These are phyloP conservation scores for Australoheros facetus DNA, from an alignment of 2,797 vertebrate species.

Conservation along the genomic window DNA sequence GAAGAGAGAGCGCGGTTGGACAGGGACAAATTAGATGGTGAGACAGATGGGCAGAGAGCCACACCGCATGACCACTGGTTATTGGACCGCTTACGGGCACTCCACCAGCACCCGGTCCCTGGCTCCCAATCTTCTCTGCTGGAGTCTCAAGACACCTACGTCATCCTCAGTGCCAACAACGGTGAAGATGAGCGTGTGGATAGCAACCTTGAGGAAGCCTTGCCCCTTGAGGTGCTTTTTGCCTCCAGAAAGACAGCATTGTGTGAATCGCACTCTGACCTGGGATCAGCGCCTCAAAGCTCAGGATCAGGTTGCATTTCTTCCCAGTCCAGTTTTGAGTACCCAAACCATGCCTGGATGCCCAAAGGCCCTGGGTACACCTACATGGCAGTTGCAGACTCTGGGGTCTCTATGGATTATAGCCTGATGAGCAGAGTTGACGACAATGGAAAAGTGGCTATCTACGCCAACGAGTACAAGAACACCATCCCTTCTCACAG, in stretches of 20 bases:
- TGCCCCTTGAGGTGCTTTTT: constrained; percentile 76
- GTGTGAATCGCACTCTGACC: constrained; percentile 75
- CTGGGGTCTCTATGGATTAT: constrained; percentile 87
- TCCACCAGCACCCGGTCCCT: constrained; percentile 60
- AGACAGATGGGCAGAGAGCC: constrained; percentile 40
- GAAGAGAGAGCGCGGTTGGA: constrained; percentile 12
- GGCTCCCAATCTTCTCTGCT: constrained; percentile 64
- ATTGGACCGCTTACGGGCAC: constrained; percentile 68
- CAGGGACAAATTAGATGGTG: not conserved
- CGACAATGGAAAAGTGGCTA: constrained; percentile 59
- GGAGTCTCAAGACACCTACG: constrained; percentile 82
- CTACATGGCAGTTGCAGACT: constrained; percentile 88
- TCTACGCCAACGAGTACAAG: constrained; percentile 83
- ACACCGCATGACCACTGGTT: constrained; percentile 65
- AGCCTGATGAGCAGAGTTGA: constrained; percentile 78
- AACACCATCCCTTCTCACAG: constrained; percentile 72
- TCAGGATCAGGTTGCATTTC: constrained; percentile 72
- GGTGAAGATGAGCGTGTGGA: constrained; percentile 37
- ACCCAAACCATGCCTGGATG: constrained; percentile 74
- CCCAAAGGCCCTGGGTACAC: constrained; percentile 78
- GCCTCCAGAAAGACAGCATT: constrained; percentile 49
- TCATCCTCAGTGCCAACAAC: constrained; percentile 72
- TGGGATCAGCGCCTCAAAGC: constrained; percentile 72
- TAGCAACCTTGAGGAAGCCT: constrained; percentile 66
- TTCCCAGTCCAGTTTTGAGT: constrained; percentile 81